Evolutionary conservation across 2,888 invertebrate species (phyloP), one percentile per base, ranked within the genome.

Genomic region (Argyresthia goedartella): DNA sequence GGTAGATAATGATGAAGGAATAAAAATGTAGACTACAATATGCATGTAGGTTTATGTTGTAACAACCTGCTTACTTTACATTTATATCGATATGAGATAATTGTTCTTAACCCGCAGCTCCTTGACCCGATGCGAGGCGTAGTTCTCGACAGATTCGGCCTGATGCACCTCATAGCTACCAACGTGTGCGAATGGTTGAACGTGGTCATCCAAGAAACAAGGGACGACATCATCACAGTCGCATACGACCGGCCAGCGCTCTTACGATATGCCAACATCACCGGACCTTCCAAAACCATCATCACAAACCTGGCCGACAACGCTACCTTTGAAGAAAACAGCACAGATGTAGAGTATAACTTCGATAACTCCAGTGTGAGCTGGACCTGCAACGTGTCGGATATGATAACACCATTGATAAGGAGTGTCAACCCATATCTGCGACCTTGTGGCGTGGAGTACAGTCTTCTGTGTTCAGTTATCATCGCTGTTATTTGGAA

Each of bases 91-190:
- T 6, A 25, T 25, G 25, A 25, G 6, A 25, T 39, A 8, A 39
- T n/a, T 39, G 1, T 39, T 46, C 46, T 11, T 50, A 48, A 53
- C 59, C 73, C 68, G 34, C 68, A 86, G 86, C 72, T 81, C 53
- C 60, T 86, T 49, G 77, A 82, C 54, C 84, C 84, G 9, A 84
- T 86, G 82, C 69, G 82, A 55, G 86, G 85, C 9, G 76, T 85
- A 4, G 84, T 86, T 0, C 59, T 86, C 4, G 82, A 85, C n/a
- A 90, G 96, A 60, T 95, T 97, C 62, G 97, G 97, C 0, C 86
- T 97, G 11, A 97, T 97, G 96, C 97, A 98, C 71, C 89, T 96
- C 88, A 91, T 97, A 56, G 97, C 96, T 1, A 96, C 96, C 11
- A 97, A 97, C 71, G 82, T 97, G 10, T 97, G 96, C 77, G 95